phyloP scores from a whole-genome alignment of 1,140 invertebrate species.

The Hormaphis cornu region DNA sequence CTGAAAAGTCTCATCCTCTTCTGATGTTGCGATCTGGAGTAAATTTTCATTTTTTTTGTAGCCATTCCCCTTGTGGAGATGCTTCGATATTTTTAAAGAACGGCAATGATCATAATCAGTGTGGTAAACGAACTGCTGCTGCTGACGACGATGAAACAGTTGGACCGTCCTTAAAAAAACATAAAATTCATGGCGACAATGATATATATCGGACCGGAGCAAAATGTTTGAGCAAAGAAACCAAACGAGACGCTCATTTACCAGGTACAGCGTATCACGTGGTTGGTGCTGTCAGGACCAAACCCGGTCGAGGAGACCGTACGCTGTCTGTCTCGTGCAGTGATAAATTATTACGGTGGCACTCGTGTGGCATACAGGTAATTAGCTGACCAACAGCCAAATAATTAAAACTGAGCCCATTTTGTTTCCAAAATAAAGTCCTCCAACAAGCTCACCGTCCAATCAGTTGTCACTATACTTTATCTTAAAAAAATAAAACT shows the following conservation, averaged over 20 bases:
- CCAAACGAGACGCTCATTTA: conserved; percentile 47
- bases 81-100: conserved; percentile 64
- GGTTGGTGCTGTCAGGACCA: conserved; percentile 67
- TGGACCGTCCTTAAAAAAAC: conserved; percentile 1
- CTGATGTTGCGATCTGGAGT: conserved; percentile 44
- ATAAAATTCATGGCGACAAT: conserved; percentile 34
- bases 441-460: no score
- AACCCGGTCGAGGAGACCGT: conserved; percentile 82
- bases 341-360: conserved; percentile 87
- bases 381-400: conserved; percentile 57
- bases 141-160: conserved; percentile 32
- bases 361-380: conserved; percentile 67
- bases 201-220: conserved; percentile 80
- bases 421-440: no score
- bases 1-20: background rate
- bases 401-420: no score
- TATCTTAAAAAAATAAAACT: no score
- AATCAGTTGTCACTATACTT: no score
- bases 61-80: conserved; percentile 86
- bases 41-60: conserved; percentile 76
- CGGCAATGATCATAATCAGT: conserved; percentile 33
- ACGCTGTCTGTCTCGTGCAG: conserved; percentile 86
- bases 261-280: conserved; percentile 58
- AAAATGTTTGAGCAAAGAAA: conserved; percentile 58
- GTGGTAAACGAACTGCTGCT: conserved; percentile 40